These are phyloP conservation scores for Gasterosteus nipponicus DNA, from an alignment of 2,113 vertebrate genomes.

Conservation along the genomic window DNA sequence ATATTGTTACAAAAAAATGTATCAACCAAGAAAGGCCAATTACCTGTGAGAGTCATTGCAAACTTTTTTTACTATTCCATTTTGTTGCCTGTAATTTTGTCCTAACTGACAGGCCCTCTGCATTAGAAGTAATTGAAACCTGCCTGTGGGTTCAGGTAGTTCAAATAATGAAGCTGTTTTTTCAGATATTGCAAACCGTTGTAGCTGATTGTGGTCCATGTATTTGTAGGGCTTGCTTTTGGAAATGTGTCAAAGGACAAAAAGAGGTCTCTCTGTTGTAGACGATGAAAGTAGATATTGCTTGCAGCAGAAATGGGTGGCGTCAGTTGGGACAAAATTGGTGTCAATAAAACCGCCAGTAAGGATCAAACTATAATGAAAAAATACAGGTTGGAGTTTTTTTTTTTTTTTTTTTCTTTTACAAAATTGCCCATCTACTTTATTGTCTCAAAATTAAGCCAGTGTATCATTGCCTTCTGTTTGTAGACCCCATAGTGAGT, in stretches of 20 bases:
- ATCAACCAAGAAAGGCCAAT: no score
- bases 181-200: not conserved
- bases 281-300: conserved; percentile 30
- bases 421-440: conserved; percentile 63
- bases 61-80: not conserved
- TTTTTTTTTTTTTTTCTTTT: conserved; percentile 27
- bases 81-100: not conserved
- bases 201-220: not conserved
- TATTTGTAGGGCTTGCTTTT: not conserved
- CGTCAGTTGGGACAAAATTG: conserved; percentile 55
- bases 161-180: not conserved
- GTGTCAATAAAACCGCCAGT: conserved; percentile 49
- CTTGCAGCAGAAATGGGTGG: conserved; percentile 44
- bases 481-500: conserved; percentile 57
- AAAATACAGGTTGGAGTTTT: conserved; percentile 36
- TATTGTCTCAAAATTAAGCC: conserved; percentile 72
- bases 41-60: no score
- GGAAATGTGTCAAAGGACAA: conserved; percentile 1
- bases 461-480: conserved; percentile 67
- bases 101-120: not conserved
- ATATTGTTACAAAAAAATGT: no score
- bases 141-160: not conserved
- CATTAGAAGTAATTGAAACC: not conserved
- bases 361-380: conserved; percentile 59
- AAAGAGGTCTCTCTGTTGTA: conserved; percentile 8